These are phyloP conservation scores for Coilia nasus DNA, from an alignment of 2,797 vertebrate species.

Conservation along the genomic window DNA sequence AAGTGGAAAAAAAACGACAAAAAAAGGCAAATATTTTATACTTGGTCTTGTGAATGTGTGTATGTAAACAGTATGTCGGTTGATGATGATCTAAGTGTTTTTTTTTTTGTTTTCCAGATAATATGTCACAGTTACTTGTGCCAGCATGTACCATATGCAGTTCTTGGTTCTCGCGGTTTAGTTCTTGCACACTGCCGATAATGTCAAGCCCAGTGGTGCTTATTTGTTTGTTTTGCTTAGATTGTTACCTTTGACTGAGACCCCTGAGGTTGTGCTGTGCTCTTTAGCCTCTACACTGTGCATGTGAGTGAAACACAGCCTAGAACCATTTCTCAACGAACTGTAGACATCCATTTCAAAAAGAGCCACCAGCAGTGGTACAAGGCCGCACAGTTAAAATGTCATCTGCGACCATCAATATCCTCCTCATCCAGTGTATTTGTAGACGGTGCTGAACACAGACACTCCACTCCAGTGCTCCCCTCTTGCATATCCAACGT, in stretches of 20 bases:
- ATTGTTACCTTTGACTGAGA: slow-evolving; percentile 2
- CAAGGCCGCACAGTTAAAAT: background rate
- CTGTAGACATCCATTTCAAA: slow-evolving; percentile 3
- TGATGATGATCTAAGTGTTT: slow-evolving; percentile 11
- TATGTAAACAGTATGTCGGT: slow-evolving; percentile 10
- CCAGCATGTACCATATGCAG: slow-evolving; percentile 37
- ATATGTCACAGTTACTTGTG: slow-evolving; percentile 25
- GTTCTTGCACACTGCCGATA: background rate
- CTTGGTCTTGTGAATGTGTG: slow-evolving; percentile 36
- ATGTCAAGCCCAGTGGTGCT: slow-evolving; percentile 6
- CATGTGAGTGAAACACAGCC: background rate
- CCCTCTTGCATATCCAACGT: background rate
- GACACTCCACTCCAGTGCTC: background rate
- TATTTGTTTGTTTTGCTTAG: background rate
- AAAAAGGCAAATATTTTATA: slow-evolving; percentile 51
- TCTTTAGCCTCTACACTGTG: slow-evolving; percentile 19
- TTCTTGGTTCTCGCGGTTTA: slow-evolving; percentile 8
- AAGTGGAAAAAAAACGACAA: slow-evolving; percentile 3
- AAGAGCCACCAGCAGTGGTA: background rate
- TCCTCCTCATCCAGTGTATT: background rate
- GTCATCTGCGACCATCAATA: background rate
- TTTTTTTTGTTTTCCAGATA: slow-evolving; percentile 39
- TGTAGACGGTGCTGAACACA: background rate
- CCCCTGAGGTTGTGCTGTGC: slow-evolving; percentile 12
- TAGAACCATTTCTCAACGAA: background rate